Percentiles rank a stretch among this genome's conserved stretches.
Conservation (phyloP, 2,888 invertebrate genomes). For the Eristalinus sepulchralis region DNA sequence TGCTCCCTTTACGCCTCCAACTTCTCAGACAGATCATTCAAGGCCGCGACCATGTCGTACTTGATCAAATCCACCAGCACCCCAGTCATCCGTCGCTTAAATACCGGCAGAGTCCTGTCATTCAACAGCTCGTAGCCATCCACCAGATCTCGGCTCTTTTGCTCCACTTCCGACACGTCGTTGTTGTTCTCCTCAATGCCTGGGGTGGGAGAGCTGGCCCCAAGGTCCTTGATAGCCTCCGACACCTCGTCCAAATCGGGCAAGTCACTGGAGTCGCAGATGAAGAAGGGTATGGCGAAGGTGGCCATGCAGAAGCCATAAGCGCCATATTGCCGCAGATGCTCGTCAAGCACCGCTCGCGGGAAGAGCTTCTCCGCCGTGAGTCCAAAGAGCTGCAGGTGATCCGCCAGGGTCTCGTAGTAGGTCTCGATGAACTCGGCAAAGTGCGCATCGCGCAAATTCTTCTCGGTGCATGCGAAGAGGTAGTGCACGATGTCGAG, state of each 20-base stretch:
- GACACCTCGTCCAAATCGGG: constrained; percentile 76
- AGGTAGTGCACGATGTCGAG: constrained; percentile 77
- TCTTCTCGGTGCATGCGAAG: constrained; percentile 76
- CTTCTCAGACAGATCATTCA: constrained; percentile 1
- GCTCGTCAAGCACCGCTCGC: constrained; percentile 73
- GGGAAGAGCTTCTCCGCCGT: constrained; percentile 74
- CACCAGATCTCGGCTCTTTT: constrained; percentile 72
- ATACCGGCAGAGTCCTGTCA: constrained; percentile 75
- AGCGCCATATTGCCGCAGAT: constrained; percentile 75
- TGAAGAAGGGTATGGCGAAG: constrained; percentile 76
- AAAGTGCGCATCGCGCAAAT: constrained; percentile 76
- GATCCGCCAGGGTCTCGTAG: constrained; percentile 72
- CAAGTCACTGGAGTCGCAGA: constrained; percentile 74
- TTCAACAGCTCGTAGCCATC: constrained; percentile 75
- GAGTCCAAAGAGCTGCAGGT: constrained; percentile 72
- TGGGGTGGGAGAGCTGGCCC: background rate
- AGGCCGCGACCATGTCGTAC: constrained; percentile 53
- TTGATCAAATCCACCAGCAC: constrained; percentile 74
- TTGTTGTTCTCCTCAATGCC: background rate
- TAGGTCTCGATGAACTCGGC: constrained; percentile 75
- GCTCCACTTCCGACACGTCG: constrained; percentile 38
- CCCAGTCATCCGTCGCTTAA: constrained; percentile 75
- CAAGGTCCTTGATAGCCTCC: constrained; percentile 74
- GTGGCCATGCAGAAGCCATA: constrained; percentile 77
- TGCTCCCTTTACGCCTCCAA: background rate